A percentile compares a stretch with the other conserved stretches of the same genome.
phyloP scores from a whole-genome alignment of 2,888 invertebrate species.

The Scaptomyza reducta region DNA sequence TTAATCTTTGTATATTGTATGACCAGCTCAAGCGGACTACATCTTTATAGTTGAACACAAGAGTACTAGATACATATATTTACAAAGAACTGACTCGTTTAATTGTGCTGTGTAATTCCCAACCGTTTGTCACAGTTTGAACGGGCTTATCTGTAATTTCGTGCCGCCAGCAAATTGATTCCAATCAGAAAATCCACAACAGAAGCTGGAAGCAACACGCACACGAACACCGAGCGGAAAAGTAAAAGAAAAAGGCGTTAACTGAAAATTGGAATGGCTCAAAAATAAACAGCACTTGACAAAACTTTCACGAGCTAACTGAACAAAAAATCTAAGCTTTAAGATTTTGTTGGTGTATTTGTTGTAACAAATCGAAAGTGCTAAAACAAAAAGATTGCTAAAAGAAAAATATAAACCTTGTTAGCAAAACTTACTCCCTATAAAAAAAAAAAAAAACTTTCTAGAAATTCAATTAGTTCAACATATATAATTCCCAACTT shows the following conservation, averaged over 20 bases:
- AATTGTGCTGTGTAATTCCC: constrained; percentile 11
- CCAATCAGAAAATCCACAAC: constrained; percentile 1
- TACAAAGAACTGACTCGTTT: background rate
- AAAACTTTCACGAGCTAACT: constrained; percentile 62
- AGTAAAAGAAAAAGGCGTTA: constrained; percentile 55
- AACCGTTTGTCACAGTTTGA: constrained; percentile 24
- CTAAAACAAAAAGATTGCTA: constrained; percentile 3
- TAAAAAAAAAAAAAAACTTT: constrained; percentile 49
- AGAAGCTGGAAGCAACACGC: background rate
- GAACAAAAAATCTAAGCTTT: constrained; percentile 12
- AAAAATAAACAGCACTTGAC: constrained; percentile 41
- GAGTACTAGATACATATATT: too few relatives aligned
- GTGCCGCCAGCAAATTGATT: background rate
- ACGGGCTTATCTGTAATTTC: constrained; percentile 48
- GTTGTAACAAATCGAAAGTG: constrained; percentile 19
- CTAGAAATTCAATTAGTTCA: constrained; percentile 51
- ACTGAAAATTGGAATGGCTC: constrained; percentile 46
- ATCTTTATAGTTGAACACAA: constrained; percentile 5
- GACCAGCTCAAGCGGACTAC: background rate
- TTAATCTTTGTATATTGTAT: background rate
- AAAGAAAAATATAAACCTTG: background rate
- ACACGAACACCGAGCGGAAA: constrained; percentile 13
- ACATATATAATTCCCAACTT: constrained; percentile 43
- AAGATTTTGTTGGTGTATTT: background rate
- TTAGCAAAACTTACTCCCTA: background rate